Conservation (phyloP, 1,140 invertebrate species). For the Aphelenchoides fujianensis region DNA sequence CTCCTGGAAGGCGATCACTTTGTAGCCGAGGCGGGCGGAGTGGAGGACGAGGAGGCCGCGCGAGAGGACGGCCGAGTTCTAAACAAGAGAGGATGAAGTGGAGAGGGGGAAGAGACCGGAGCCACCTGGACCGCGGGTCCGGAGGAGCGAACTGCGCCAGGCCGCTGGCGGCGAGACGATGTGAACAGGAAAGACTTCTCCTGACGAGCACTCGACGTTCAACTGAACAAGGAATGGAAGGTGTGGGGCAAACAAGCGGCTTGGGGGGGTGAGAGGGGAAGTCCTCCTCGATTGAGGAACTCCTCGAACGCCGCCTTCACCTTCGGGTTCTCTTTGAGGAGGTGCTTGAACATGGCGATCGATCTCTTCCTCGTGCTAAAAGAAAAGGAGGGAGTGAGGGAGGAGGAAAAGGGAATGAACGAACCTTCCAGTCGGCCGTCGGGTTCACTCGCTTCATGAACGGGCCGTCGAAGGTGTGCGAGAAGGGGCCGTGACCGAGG, state of each 20-base stretch:
- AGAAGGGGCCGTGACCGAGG: conserved; percentile 22
- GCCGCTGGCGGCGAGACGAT: conserved; percentile 29
- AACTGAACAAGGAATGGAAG: conserved; percentile 1
- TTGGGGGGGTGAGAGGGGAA: conserved; percentile 15
- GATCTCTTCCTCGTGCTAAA: conserved; percentile 21
- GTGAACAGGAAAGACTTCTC: conserved; percentile 37
- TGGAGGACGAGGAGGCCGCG: background rate
- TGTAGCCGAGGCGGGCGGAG: background rate
- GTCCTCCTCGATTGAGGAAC: conserved; percentile 11
- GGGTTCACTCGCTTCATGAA: background rate
- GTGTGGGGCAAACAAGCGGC: background rate
- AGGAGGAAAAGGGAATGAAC: background rate
- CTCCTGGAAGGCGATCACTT: background rate
- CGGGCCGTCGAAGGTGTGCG: conserved; percentile 3
- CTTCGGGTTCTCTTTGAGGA: background rate
- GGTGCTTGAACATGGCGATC: background rate
- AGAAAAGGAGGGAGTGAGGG: background rate
- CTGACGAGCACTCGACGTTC: conserved; percentile 1
- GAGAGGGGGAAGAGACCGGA: background rate
- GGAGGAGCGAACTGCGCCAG: conserved; percentile 17
- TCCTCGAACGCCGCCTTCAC: background rate
- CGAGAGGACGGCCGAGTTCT: background rate
- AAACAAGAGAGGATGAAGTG: background rate
- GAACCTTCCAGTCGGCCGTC: background rate
- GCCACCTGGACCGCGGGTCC: conserved; percentile 18